Conservation (phyloP, 2,888 invertebrate species). For the Gandaritis pyraliata region DNA sequence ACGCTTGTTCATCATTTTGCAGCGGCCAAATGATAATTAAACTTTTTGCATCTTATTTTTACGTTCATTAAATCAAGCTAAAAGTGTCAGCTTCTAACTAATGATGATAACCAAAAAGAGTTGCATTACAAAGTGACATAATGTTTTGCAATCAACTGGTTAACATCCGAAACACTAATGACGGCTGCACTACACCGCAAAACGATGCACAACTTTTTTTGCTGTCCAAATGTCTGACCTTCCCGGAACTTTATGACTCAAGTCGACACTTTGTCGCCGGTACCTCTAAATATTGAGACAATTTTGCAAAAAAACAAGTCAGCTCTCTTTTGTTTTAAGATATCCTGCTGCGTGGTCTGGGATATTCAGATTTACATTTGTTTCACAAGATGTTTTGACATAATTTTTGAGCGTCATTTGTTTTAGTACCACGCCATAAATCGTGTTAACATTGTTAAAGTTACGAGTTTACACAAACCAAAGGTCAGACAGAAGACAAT, state of each 20-base stretch:
- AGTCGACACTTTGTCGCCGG: constrained; percentile 66
- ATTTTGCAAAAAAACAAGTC: constrained; percentile 28
- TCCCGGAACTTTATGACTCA: constrained; percentile 69
- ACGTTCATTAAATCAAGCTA: constrained; percentile 22
- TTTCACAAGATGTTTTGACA: constrained; percentile 70
- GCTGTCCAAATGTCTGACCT: constrained; percentile 66
- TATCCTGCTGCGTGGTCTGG: constrained; percentile 60
- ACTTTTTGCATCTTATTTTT: constrained; percentile 4
- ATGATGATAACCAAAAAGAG: constrained; percentile 55
- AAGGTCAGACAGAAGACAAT: constrained; percentile 49
- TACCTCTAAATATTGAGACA: constrained; percentile 10
- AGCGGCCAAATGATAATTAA: neutral
- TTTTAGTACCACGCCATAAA: constrained; percentile 40
- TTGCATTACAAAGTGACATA: constrained; percentile 61
- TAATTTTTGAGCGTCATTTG: constrained; percentile 45
- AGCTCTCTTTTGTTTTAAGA: constrained; percentile 72
- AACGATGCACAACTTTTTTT: constrained; percentile 63
- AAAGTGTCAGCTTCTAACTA: constrained; percentile 50
- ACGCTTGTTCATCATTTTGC: no score
- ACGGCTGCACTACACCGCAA: constrained; percentile 61
- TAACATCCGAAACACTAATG: constrained; percentile 61
- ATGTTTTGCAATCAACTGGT: constrained; percentile 49
- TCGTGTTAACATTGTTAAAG: constrained; percentile 44
- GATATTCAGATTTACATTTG: constrained; percentile 52
- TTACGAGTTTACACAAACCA: constrained; percentile 48